These are phyloP conservation scores for Morelia viridis DNA, from an alignment of 2,797 vertebrate species.

Conservation along the genomic window DNA sequence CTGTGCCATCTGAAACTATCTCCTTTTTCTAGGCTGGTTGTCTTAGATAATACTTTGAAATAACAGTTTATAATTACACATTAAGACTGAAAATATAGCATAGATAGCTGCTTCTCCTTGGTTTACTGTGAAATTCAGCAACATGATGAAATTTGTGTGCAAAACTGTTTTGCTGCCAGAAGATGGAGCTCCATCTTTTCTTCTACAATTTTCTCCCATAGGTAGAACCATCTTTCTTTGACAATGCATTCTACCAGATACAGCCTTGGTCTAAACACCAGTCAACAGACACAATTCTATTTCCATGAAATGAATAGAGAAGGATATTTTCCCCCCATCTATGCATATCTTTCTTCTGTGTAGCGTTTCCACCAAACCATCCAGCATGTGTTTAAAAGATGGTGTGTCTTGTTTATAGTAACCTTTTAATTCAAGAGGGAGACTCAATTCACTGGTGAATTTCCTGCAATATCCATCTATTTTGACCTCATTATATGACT, in stretches of 20 bases:
- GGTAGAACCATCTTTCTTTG: neutral
- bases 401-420: neutral
- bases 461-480: constrained; percentile 19
- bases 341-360: neutral
- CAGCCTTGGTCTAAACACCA: neutral
- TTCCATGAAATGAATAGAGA: neutral
- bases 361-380: neutral
- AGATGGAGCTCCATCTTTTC: neutral
- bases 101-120: neutral
- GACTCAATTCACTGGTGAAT: constrained; percentile 3
- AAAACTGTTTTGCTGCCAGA: neutral
- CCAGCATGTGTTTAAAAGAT: neutral
- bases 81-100: neutral
- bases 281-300: neutral
- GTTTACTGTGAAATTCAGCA: neutral
- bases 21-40: neutral
- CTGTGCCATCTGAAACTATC: neutral
- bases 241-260: neutral
- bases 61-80: neutral
- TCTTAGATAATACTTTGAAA: neutral
- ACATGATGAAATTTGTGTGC: neutral
- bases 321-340: neutral
- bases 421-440: neutral
- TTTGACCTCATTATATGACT: neutral
- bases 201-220: neutral